These are phyloP conservation scores for Dynastes hyllus DNA, from an alignment of 2,888 invertebrate genomes.

Conservation along the genomic window DNA sequence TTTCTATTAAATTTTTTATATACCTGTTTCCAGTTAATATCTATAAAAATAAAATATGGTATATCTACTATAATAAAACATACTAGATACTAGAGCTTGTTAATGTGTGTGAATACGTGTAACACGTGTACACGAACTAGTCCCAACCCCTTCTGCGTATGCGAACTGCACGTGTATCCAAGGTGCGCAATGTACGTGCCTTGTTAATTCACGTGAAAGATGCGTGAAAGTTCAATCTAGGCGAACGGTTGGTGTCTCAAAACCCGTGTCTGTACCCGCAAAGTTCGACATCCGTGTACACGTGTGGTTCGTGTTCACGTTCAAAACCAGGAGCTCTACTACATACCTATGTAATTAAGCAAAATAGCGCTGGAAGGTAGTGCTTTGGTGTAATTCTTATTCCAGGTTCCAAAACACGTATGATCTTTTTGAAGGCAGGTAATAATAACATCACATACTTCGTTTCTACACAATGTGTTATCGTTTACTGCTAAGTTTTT, in stretches of 20 bases:
- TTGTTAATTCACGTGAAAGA: background rate
- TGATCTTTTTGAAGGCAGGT: conserved; percentile 78
- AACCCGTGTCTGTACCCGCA: no score
- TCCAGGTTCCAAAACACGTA: conserved; percentile 80
- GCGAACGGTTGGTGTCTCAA: no score
- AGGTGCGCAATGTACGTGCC: no score
- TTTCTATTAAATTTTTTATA: conserved; percentile 67
- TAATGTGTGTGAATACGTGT: no score
- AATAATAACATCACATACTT: conserved; percentile 76
- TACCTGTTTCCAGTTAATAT: conserved; percentile 69
- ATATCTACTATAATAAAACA: conserved; percentile 52
- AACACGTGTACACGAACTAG: no score
- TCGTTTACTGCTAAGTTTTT: conserved; percentile 76
- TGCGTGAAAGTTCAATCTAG: no score
- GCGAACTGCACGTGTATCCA: no score
- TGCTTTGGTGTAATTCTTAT: conserved; percentile 79
- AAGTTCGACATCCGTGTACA: no score
- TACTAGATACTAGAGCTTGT: background rate
- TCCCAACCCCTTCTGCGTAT: no score
- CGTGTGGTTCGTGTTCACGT: no score
- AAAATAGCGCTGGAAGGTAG: conserved; percentile 79
- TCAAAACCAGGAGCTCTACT: background rate
- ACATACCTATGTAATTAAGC: conserved; percentile 74
- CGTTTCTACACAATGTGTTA: conserved; percentile 72
- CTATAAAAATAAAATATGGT: conserved; percentile 62